These are phyloP conservation scores for Lepus americanus DNA, from an alignment of 2,113 vertebrate genomes.

Conservation along the genomic window DNA sequence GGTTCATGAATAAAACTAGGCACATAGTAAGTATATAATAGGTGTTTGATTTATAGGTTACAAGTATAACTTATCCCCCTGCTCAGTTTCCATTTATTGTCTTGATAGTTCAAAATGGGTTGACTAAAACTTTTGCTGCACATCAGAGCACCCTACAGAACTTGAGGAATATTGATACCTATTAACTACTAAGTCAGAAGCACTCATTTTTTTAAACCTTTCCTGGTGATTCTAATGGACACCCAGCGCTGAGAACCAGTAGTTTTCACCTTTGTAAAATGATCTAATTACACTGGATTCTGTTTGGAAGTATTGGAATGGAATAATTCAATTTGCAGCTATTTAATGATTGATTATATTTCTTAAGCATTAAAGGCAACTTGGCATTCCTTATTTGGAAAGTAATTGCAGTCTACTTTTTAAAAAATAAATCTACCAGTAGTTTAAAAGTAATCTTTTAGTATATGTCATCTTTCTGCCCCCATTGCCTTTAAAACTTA, in stretches of 20 bases:
- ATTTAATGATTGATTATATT: neutral
- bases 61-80: neutral
- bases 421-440: neutral
- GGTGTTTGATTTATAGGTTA: slow-evolving; percentile 66
- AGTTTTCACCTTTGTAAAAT: neutral
- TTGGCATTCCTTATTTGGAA: slow-evolving; percentile 57
- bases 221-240: slow-evolving; percentile 32
- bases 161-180: neutral
- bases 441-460: slow-evolving; percentile 50
- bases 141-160: neutral
- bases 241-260: neutral
- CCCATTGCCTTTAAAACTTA: slow-evolving; percentile 63
- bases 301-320: slow-evolving; percentile 33
- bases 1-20: slow-evolving; percentile 42
- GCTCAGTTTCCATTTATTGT: neutral
- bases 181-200: neutral
- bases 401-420: slow-evolving; percentile 23
- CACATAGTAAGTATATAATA: slow-evolving; percentile 14
- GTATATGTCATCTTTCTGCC: slow-evolving; percentile 16
- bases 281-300: slow-evolving; percentile 3
- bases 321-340: slow-evolving; percentile 19
- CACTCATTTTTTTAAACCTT: neutral
- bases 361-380: slow-evolving; percentile 40
- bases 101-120: neutral
- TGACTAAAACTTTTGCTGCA: neutral